A percentile compares a stretch with the other conserved stretches of the same genome.
Conservation (phyloP, 1,140 invertebrate genomes). For the Nymphalis io region DNA sequence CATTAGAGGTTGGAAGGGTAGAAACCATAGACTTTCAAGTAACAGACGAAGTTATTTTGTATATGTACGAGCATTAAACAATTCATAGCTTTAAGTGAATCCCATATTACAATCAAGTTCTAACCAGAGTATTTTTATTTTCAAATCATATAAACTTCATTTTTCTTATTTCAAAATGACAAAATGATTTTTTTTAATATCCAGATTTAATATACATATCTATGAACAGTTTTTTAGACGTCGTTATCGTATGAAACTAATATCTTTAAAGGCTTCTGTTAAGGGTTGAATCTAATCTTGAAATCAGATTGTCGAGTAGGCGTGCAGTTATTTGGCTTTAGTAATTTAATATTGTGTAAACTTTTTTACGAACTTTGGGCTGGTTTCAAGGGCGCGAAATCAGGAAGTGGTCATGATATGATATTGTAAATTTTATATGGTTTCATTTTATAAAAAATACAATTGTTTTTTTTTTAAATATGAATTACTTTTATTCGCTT, state of each 20-base stretch:
- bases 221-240: neutral
- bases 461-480: neutral
- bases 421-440: slow-evolving; percentile 51
- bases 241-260: slow-evolving; percentile 9
- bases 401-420: slow-evolving; percentile 60
- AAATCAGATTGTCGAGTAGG: slow-evolving; percentile 31
- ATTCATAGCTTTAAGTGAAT: too few relatives aligned
- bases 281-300: slow-evolving; percentile 18
- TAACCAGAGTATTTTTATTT: too few relatives aligned
- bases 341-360: slow-evolving; percentile 47
- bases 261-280: slow-evolving; percentile 21
- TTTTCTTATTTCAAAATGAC: too few relatives aligned
- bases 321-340: slow-evolving; percentile 61
- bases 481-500: neutral
- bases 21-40: too few relatives aligned
- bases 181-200: too few relatives aligned
- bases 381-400: slow-evolving; percentile 52
- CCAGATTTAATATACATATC: neutral
- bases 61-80: too few relatives aligned
- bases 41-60: too few relatives aligned
- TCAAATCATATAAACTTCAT: too few relatives aligned
- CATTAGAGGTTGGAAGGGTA: too few relatives aligned
- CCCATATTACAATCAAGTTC: too few relatives aligned
- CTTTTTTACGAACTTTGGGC: slow-evolving; percentile 46
- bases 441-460: slow-evolving; percentile 41